Evolutionary conservation across 23 tunicate genomes (phyloP).

Genomic region (Oikopleura dioica): DNA sequence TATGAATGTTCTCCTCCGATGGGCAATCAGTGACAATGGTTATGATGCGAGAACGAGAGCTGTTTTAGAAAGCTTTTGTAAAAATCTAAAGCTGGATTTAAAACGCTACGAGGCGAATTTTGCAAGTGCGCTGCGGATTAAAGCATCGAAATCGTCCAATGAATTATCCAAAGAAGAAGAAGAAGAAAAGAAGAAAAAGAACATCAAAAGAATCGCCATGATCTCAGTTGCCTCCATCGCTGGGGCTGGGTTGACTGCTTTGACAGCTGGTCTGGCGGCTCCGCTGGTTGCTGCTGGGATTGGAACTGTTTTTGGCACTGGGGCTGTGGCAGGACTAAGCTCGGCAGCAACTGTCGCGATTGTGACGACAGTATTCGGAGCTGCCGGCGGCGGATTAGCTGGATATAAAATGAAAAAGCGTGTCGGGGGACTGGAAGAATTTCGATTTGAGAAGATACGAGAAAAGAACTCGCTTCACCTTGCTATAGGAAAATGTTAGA

Average conservation of each 20-base stretch:
- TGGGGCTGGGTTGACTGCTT: not conserved
- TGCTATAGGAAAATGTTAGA: no score
- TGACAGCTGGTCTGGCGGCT: slow-evolving; percentile 94
- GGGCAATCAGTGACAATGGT: not conserved
- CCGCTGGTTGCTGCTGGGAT: slow-evolving; percentile 96
- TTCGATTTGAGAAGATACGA: slow-evolving; percentile 23
- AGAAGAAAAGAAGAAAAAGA: not conserved
- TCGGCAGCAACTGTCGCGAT: slow-evolving; percentile 89
- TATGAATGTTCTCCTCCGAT: not conserved
- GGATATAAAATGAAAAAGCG: slow-evolving; percentile 98
- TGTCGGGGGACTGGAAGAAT: slow-evolving; percentile 91
- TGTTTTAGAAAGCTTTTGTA: not conserved
- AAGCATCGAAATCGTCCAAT: not conserved
- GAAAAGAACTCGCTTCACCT: not conserved
- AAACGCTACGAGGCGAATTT: not conserved
- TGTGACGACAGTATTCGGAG: slow-evolving; percentile 92
- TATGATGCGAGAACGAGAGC: not conserved
- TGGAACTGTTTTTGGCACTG: slow-evolving; percentile 82
- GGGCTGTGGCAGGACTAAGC: slow-evolving; percentile 69
- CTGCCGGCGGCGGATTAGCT: slow-evolving; percentile 92
- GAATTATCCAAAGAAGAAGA: not conserved
- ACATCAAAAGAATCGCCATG: slow-evolving; percentile 7
- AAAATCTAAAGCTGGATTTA: not conserved
- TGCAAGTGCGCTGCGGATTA: no score
- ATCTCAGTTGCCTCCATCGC: not conserved